phyloP scores from a whole-genome alignment of 2,113 vertebrate species.

The Odontesthes bonariensis region DNA sequence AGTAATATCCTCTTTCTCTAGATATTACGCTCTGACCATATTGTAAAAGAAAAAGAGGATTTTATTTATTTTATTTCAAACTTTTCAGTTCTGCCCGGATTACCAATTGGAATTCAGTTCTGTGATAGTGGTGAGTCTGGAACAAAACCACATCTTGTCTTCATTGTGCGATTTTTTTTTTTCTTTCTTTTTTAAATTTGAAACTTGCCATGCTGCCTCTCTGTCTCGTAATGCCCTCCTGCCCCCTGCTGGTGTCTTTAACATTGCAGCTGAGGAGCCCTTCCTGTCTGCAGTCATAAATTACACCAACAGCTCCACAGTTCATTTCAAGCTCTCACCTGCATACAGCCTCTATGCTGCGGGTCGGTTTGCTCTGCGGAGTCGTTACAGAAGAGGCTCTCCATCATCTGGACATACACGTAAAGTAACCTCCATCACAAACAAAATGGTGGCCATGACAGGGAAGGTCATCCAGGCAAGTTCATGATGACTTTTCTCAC shows the following conservation, averaged over 20 bases:
- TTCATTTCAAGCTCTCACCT: constrained; percentile 93
- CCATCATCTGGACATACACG: constrained; percentile 80
- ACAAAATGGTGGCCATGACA: constrained; percentile 93
- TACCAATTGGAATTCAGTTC: constrained; percentile 72
- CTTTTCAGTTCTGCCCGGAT: constrained; percentile 37
- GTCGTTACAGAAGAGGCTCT: constrained; percentile 79
- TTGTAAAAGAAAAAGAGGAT: background rate
- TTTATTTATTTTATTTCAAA: background rate
- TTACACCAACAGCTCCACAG: constrained; percentile 93
- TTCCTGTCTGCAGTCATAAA: constrained; percentile 93
- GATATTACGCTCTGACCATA: background rate
- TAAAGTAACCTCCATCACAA: constrained; percentile 83
- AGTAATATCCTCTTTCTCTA: background rate
- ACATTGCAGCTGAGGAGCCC: constrained; percentile 87
- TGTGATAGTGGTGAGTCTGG: constrained; percentile 88
- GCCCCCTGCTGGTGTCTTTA: constrained; percentile 54
- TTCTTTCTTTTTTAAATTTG: background rate
- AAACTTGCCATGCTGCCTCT: background rate
- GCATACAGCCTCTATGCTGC: constrained; percentile 90
- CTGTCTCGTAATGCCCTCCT: constrained; percentile 36
- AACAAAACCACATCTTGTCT: background rate
- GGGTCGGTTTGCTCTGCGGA: constrained; percentile 87
- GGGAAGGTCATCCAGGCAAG: constrained; percentile 92
- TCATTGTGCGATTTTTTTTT: background rate
- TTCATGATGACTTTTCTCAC: constrained; percentile 1